Percentiles rank a stretch among this genome's conserved stretches.
Conservation (phyloP, 2,797 vertebrate species). For the Poecilia gillii region DNA sequence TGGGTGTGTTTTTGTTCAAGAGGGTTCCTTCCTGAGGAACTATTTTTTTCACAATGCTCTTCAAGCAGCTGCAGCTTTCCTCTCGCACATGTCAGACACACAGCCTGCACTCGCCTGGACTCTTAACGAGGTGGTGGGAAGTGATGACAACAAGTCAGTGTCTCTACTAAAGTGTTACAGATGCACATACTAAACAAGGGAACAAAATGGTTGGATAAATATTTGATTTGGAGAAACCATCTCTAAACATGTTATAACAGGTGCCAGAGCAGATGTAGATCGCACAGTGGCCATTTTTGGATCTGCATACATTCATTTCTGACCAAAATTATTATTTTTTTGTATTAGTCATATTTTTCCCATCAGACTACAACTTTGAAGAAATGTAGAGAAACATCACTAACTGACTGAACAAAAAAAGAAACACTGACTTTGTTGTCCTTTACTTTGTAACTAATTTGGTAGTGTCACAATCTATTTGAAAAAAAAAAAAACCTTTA, state of each 20-base stretch:
- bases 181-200: background rate
- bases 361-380: background rate
- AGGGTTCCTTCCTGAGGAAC: slow-evolving; percentile 62
- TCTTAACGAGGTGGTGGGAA: slow-evolving; percentile 34
- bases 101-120: slow-evolving; percentile 20
- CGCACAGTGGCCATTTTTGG: background rate
- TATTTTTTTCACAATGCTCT: slow-evolving; percentile 66
- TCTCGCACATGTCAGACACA: slow-evolving; percentile 42
- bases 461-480: background rate
- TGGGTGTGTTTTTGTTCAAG: slow-evolving; percentile 65
- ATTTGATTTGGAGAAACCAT: background rate
- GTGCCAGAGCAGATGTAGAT: background rate
- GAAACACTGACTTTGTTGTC: background rate
- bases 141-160: slow-evolving; percentile 35
- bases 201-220: background rate
- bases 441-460: background rate
- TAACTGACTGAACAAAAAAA: background rate
- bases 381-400: background rate
- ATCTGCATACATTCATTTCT: background rate
- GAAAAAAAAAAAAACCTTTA: background rate
- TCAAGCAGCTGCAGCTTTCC: slow-evolving; percentile 58
- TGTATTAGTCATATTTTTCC: background rate
- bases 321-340: background rate
- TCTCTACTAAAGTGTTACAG: slow-evolving; percentile 9
- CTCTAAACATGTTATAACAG: background rate